These are phyloP conservation scores for Thalassarche chlororhynchos DNA, from an alignment of 2,113 vertebrate genomes.

Conservation along the genomic window DNA sequence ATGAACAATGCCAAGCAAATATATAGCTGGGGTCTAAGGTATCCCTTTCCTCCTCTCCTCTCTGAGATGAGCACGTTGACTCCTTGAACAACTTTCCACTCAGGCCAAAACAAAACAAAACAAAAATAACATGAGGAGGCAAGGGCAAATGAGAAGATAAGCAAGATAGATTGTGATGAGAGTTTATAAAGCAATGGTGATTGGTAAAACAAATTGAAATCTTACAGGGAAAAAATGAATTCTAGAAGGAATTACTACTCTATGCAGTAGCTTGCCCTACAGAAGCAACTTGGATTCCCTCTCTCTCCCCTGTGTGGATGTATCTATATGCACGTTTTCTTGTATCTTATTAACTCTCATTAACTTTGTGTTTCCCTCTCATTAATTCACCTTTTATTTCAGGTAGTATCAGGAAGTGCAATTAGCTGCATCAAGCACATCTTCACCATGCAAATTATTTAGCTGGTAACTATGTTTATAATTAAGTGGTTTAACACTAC, in stretches of 20 bases:
- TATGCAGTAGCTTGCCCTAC: neutral
- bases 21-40: no score
- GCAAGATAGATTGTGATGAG: neutral
- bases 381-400: conserved; percentile 55
- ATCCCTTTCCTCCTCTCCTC: neutral
- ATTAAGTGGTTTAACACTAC: conserved; percentile 17
- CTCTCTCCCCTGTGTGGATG: neutral
- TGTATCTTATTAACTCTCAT: conserved; percentile 5
- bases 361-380: conserved; percentile 19
- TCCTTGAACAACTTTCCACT: neutral
- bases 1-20: neutral
- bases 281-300: neutral
- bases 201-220: neutral
- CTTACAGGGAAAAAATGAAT: neutral
- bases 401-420: conserved; percentile 44
- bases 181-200: neutral
- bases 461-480: conserved; percentile 35
- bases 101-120: neutral
- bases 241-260: neutral
- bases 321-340: neutral
- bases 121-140: neutral
- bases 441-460: conserved; percentile 29
- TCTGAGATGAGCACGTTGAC: neutral
- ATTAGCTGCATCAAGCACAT: conserved; percentile 45
- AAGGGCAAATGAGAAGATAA: neutral